These are phyloP conservation scores for Castor canadensis DNA, from an alignment of 2,113 vertebrate genomes.

Conservation along the genomic window DNA sequence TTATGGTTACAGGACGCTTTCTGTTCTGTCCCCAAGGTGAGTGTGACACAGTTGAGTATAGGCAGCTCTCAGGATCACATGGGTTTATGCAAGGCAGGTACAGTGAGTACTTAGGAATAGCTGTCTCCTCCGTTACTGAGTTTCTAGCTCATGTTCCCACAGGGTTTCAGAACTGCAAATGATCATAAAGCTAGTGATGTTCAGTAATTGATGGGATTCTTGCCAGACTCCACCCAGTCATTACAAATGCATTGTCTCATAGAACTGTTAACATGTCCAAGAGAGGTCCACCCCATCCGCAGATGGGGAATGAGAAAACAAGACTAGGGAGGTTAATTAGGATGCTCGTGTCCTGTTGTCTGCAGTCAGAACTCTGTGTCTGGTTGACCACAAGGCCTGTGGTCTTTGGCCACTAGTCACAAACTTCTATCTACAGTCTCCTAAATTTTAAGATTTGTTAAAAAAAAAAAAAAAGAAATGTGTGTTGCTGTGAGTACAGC, in stretches of 20 bases:
- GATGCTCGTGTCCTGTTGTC: neutral
- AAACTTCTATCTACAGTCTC: neutral
- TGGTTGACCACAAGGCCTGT: neutral
- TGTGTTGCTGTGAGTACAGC: neutral
- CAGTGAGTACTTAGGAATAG: neutral
- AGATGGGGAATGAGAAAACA: neutral
- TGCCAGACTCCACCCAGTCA: neutral
- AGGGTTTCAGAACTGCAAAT: neutral
- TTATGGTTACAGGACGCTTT: neutral
- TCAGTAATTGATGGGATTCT: neutral
- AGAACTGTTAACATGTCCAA: neutral
- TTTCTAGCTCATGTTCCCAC: neutral
- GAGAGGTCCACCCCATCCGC: neutral
- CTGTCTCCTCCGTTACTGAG: neutral
- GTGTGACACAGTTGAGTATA: neutral
- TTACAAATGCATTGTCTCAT: neutral
- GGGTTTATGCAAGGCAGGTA: neutral
- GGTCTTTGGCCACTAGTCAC: neutral
- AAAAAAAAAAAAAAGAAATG: neutral
- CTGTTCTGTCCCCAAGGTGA: neutral
- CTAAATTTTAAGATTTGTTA: neutral
- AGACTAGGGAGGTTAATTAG: neutral
- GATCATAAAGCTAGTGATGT: neutral
- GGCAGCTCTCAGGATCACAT: neutral
- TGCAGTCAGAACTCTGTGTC: neutral